These are phyloP conservation scores for Leuciscus idus DNA, from an alignment of 2,113 vertebrate species.

Conservation along the genomic window DNA sequence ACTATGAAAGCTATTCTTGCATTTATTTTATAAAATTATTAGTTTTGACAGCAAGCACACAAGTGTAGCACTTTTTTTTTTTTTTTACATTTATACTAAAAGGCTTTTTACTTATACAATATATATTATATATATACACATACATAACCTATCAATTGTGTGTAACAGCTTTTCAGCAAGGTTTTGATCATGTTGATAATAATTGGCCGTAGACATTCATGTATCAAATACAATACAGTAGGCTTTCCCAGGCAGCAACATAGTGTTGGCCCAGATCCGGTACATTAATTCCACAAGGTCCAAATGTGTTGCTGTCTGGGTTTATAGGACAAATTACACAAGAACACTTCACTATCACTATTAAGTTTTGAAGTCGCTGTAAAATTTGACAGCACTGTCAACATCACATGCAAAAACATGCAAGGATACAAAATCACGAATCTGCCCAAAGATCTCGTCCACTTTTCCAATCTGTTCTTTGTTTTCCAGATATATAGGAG, in stretches of 20 bases:
- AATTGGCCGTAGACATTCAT: background rate
- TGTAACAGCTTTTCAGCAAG: background rate
- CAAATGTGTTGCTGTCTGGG: too few relatives aligned
- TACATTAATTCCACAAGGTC: too few relatives aligned
- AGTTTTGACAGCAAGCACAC: background rate
- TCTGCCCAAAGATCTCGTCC: constrained; percentile 97
- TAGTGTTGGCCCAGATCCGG: too few relatives aligned
- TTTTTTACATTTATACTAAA: background rate
- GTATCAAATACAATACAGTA: background rate
- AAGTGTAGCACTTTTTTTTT: background rate
- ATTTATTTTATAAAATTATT: background rate
- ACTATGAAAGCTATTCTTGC: too few relatives aligned
- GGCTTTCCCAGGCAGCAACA: background rate
- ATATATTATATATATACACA: too few relatives aligned
- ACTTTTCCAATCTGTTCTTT: constrained; percentile 99
- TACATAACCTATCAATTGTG: background rate
- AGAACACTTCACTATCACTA: background rate
- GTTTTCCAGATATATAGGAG: constrained; percentile 96
- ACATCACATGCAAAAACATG: background rate
- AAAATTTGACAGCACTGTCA: background rate
- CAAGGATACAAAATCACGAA: constrained; percentile 98
- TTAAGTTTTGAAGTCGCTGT: background rate
- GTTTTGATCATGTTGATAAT: background rate
- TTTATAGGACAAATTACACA: background rate
- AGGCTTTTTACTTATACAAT: background rate